Evolutionary conservation across 2,797 vertebrate genomes (phyloP).

Genomic region (Syngnathus acus): DNA sequence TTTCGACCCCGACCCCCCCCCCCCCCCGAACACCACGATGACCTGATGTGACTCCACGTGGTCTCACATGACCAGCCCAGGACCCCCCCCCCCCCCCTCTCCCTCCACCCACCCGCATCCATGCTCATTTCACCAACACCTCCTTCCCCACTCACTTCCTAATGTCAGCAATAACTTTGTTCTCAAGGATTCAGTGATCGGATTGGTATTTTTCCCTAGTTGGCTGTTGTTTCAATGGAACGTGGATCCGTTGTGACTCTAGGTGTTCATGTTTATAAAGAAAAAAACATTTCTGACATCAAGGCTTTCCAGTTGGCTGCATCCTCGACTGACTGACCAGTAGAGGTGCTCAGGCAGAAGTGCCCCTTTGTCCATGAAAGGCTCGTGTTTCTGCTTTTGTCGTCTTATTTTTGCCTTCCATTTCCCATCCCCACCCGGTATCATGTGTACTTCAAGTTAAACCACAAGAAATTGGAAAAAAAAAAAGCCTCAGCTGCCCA

Average conservation of each 20-base stretch:
- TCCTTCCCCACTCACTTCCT: conserved; percentile 16
- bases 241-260: conserved; percentile 56
- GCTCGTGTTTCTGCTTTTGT: conserved; percentile 61
- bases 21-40: conserved; percentile 47
- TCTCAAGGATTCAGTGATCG: conserved; percentile 75
- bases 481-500: conserved; percentile 15
- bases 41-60: conserved; percentile 52
- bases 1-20: conserved; percentile 33
- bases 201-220: conserved; percentile 63
- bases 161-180: conserved; percentile 75
- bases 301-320: conserved; percentile 43
- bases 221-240: conserved; percentile 60
- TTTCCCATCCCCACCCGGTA: conserved; percentile 8
- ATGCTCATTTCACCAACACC: conserved; percentile 18
- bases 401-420: conserved; percentile 9
- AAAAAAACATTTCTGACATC: conserved; percentile 50
- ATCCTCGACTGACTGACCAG: conserved; percentile 22
- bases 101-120: conserved; percentile 18
- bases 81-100: conserved; percentile 29
- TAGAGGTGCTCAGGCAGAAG: conserved; percentile 42
- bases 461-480: conserved; percentile 28
- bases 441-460: conserved; percentile 38
- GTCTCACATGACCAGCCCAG: conserved; percentile 64
- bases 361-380: conserved; percentile 47
- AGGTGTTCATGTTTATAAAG: conserved; percentile 55